Evolutionary conservation across 1,140 invertebrate species (phyloP).

Genomic region (Drosophila watanabei): DNA sequence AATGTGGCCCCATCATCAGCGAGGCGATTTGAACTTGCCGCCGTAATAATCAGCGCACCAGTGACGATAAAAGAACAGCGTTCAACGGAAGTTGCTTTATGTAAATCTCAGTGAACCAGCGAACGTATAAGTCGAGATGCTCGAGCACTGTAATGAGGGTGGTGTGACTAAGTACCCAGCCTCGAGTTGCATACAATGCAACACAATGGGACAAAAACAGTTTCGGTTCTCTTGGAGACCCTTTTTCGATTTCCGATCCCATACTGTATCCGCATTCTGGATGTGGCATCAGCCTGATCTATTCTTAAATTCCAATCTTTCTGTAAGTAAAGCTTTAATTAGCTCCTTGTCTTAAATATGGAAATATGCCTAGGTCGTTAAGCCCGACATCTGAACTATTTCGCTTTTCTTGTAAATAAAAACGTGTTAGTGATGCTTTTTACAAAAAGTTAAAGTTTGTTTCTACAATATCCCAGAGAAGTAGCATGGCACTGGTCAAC

Average conservation of each 20-base stretch:
- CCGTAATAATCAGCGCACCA: constrained; percentile 13
- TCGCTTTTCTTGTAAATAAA: neutral
- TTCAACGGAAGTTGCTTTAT: constrained; percentile 61
- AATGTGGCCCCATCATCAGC: constrained; percentile 22
- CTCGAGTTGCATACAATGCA: neutral
- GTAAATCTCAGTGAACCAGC: constrained; percentile 6
- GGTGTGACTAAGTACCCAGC: constrained; percentile 41
- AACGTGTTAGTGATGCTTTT: neutral
- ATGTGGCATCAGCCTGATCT: neutral
- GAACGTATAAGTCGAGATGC: neutral
- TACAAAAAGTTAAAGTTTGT: neutral
- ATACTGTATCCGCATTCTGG: neutral
- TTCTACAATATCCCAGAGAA: neutral
- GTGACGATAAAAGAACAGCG: constrained; percentile 11
- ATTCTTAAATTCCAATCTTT: too few relatives aligned
- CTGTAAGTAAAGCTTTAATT: too few relatives aligned
- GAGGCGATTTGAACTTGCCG: constrained; percentile 22
- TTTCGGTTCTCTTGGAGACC: neutral
- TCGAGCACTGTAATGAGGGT: constrained; percentile 12
- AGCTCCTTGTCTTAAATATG: too few relatives aligned
- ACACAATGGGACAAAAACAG: constrained; percentile 2
- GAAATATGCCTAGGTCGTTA: too few relatives aligned
- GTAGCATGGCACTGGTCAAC: neutral
- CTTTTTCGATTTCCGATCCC: neutral
- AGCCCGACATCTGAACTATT: neutral